These are phyloP conservation scores for Strigamia maritima DNA, from an alignment of 2,888 invertebrate genomes.

Conservation along the genomic window DNA sequence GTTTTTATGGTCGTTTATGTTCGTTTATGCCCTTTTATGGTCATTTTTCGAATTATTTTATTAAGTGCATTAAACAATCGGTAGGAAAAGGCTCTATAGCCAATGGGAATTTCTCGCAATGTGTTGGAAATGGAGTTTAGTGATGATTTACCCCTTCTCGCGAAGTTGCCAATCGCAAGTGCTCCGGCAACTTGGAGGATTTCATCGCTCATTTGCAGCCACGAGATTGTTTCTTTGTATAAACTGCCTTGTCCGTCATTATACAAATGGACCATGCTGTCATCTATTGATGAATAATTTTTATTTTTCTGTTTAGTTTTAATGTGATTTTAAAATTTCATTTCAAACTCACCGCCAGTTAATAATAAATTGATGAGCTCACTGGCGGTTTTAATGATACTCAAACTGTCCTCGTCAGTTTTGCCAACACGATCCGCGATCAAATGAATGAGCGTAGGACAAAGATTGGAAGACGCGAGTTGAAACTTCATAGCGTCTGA, in stretches of 20 bases:
- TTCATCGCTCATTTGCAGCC: slow-evolving; percentile 65
- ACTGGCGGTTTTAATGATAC: slow-evolving; percentile 76
- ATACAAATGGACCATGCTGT: slow-evolving; percentile 81
- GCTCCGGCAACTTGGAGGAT: slow-evolving; percentile 78
- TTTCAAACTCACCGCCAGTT: slow-evolving; percentile 67
- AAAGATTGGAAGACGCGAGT: slow-evolving; percentile 71
- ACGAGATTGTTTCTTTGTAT: slow-evolving; percentile 68
- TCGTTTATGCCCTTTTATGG: no score
- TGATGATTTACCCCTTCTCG: slow-evolving; percentile 61
- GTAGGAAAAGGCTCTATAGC: no score
- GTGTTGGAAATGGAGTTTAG: no score
- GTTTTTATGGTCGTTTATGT: no score
- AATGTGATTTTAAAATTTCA: no score
- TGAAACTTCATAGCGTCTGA: slow-evolving; percentile 73
- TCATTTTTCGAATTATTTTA: no score
- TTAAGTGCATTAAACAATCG: no score
- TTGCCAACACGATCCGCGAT: slow-evolving; percentile 66
- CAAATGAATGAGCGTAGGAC: slow-evolving; percentile 70
- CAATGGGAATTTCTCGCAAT: no score
- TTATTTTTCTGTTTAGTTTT: no score
- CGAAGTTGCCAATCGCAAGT: slow-evolving; percentile 84
- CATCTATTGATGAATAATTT: slow-evolving; percentile 59
- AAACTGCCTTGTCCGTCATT: slow-evolving; percentile 68
- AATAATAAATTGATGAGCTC: slow-evolving; percentile 79
- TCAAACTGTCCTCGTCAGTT: slow-evolving; percentile 64